phyloP scores from a whole-genome alignment of 2,113 vertebrate genomes.

The Hypomesus transpacificus region DNA sequence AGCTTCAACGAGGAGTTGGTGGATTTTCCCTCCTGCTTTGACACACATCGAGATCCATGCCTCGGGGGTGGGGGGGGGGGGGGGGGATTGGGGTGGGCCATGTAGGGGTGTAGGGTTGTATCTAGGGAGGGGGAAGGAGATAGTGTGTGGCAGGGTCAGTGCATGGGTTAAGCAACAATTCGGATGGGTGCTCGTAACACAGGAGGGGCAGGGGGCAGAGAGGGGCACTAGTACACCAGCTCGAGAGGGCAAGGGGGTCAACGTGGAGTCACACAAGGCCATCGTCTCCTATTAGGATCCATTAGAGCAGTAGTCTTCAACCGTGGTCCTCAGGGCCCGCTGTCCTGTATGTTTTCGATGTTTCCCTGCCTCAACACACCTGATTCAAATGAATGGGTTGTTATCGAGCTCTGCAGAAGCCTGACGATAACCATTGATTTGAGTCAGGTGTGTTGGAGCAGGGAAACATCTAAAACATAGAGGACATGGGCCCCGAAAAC shows the following conservation, averaged over 20 bases:
- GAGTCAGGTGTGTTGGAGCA: too few species aligned
- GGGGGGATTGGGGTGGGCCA: too few species aligned
- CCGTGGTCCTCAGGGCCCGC: too few species aligned
- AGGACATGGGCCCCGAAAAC: too few species aligned
- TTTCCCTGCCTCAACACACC: too few species aligned
- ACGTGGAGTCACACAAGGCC: not conserved
- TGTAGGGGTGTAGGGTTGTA: conserved; percentile 51
- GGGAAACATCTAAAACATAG: too few species aligned
- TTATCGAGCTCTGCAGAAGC: not conserved
- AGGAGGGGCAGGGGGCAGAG: conserved; percentile 48
- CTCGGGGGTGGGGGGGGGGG: conserved; percentile 53
- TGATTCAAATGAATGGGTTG: not conserved
- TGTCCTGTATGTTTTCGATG: too few species aligned
- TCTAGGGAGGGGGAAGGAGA: conserved; percentile 54
- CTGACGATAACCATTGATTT: too few species aligned
- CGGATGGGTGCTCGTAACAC: conserved; percentile 65
- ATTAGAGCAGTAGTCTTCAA: too few species aligned
- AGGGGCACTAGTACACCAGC: conserved; percentile 48
- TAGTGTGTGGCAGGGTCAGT: conserved; percentile 74
- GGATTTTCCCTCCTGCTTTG: conserved; percentile 64
- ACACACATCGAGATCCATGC: conserved; percentile 53
- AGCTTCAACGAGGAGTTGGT: conserved; percentile 47
- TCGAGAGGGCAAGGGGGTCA: conserved; percentile 30
- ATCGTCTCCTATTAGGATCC: too few species aligned
- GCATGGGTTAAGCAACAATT: conserved; percentile 76